Base-by-base conservation (phyloP, 2,888 invertebrate species). In the Drosophila antonietae region DNA sequence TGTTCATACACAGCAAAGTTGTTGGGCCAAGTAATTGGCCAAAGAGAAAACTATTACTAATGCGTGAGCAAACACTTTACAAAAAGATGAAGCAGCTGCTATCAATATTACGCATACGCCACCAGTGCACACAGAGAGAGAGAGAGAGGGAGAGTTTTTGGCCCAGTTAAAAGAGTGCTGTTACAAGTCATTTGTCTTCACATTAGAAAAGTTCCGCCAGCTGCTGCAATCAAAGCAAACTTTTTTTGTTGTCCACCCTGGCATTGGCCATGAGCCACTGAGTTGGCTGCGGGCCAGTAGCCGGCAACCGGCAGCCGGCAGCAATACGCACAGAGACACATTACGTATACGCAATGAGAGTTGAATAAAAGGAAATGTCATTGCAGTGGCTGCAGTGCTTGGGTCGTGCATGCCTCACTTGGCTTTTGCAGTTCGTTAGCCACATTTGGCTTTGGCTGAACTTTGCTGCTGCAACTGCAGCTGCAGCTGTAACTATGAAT, bases 91-190 rank as follows among this genome's bases (percentile, higher is more conserved):
- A 47, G 23, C 49, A 15, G 15, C 15, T 31, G 59, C 69, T 71
- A 73, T 80, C 80, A 70, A 79, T 85, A 77, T 63, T 65, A 67
- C 58, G 64, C 65, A 81, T 73, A 81, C 69, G 73, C 68, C 68
- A 55, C 43, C 51, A 41, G 23, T 14, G 39, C 56, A 57, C 37
- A 63, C 43, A 20, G 52, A 49, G 33, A 28, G 28, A 28, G 28
- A 28, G 3, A 28, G 28, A 28, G 28, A 28, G 28, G 4, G 28
- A n/a, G 55, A 65, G 35, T 20, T 63, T 62, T 53, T 39, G 64
- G 49, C 35, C 49, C 44, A 65, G 14, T 39, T 39, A 63, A 31
- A n/a, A n/a, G 43, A 20, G 15, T 33, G 35, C 53, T 68, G 68
- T 58, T 64, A 53, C 46, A 63, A 75, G 60, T 72, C 60, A 60